Base-by-base conservation (phyloP, 1,140 invertebrate species). In the Saxidomus purpurata region DNA sequence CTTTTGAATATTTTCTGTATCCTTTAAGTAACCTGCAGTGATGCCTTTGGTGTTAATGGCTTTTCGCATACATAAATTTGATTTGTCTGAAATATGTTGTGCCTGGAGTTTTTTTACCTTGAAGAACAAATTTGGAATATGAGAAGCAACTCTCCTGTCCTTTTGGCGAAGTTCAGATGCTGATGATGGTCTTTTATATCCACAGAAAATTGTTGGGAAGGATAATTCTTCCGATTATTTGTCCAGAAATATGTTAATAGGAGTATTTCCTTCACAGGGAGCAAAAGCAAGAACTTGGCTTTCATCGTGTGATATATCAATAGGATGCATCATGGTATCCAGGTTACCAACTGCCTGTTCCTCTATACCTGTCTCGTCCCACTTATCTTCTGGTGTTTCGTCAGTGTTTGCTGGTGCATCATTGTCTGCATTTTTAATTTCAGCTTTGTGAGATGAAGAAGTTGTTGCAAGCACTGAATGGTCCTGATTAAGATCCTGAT, bases 91-190 rank as follows among this genome's bases (percentile, higher is more conserved):
- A 63, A 31, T 84, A 9, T 77, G 59, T 79, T 31, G 71, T 31
- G 13, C 77, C 31, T 47, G 34, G 19, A 49, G 1, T 71, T 38
- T 67, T 28, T 84, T 77, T 38, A 83, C 28, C 59, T 80, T 79
- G 79, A 76, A 87, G 22, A 87, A 90, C 28, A 90, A 19, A 47
- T 90, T 80, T 36, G 61, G 63, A 49, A 87, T 87, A 77, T 83
- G 19, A 15, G 22, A 38, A 43, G 90, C 86, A 79, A 85, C 82
- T n/a, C 86, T 49, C 86, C 52, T 52, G 47, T 81, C 79, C 15
- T 13, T 11, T 34, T 15, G 13, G 3, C 52, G 13, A 3, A 81
- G 28, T 61, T 81, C 79, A 1, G 31, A 81, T 36, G 59, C 52
- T 9, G 34, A 11, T 1, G 0, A 1, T 2, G 15, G 28, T 81